Percentiles rank a stretch among this genome's conserved stretches.
phyloP scores from a whole-genome alignment of 2,113 vertebrate genomes.

The Craseonycteris thonglongyai region DNA sequence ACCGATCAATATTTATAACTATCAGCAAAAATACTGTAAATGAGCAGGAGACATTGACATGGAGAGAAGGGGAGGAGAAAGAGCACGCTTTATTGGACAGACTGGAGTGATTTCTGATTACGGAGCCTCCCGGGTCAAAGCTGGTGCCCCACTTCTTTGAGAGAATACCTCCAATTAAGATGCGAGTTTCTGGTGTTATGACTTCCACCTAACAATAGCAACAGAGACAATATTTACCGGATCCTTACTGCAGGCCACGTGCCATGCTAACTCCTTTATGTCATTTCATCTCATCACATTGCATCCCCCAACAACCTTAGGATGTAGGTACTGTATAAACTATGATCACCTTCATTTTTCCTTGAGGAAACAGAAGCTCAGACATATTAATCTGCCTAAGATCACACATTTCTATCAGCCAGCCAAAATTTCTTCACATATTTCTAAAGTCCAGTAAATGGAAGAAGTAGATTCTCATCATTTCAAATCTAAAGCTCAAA shows the following conservation, averaged over 20 bases:
- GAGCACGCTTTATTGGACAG: not conserved
- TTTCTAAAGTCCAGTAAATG: not conserved
- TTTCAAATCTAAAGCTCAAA: not conserved
- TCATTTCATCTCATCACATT: not conserved
- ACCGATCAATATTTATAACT: slow-evolving; percentile 67
- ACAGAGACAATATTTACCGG: not conserved
- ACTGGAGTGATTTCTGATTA: not conserved
- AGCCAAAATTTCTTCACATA: not conserved
- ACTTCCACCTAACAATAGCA: not conserved
- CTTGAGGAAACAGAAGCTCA: not conserved
- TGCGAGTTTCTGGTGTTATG: not conserved
- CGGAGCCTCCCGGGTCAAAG: not conserved
- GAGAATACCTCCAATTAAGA: not conserved
- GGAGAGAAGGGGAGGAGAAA: not conserved
- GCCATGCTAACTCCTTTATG: not conserved
- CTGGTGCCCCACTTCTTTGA: not conserved
- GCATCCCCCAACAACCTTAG: not conserved
- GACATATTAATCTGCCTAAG: not conserved
- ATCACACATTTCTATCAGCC: not conserved
- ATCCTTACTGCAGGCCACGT: not conserved
- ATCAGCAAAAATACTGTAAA: slow-evolving; percentile 50
- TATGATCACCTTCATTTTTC: not conserved
- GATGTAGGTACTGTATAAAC: not conserved
- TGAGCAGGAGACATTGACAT: not conserved
- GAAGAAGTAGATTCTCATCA: not conserved